Base-by-base conservation (phyloP, 2,113 vertebrate species). In the Synchiropus splendidus region DNA sequence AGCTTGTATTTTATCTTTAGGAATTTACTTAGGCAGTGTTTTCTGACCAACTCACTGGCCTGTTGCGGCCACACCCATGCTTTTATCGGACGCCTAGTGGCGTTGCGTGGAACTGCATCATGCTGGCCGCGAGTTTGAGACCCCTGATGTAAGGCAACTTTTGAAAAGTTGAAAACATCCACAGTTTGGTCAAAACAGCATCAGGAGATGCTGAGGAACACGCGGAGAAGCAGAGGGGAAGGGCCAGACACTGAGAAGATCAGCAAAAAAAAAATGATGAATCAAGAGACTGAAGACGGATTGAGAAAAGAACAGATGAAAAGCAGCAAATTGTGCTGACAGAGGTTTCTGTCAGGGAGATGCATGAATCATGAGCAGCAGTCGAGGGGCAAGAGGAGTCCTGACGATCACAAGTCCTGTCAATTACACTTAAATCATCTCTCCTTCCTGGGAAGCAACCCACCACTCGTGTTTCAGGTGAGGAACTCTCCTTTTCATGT, bases 361-460 rank as follows among this genome's bases (percentile, higher is more conserved):
- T 61, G 51, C 49, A 71, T 73, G 47, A 61, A 58, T 61, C 53
- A 67, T 40, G 45, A 64, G 50, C 8, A 1, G 21, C 6, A 38
- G 44, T 61, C 41, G 32, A 34, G 42, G 31, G 63, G 40, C 9
- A 35, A 58, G 47, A 39, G 43, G 61, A 13, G 31, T 36, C 45
- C 18, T 47, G 40, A 52, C 41, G 51, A 38, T 67, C 60, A 53
- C 14, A 51, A 51, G 61, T 58, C 17, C 42, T 16, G 34, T 50
- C 65, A 56, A 53, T 50, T 55, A 63, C 18, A 14, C 40, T 46
- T n/a, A 21, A 57, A 35, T 56, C 13, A 45, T 42, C 16, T 30
- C 15, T 9, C 46, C 32, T 48, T 45, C 31, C 31, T 21, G 42
- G 44, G 27, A 47, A 1, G 9, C 41, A 60, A 47, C 47, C 55